Percentiles rank a stretch among this genome's conserved stretches.
Conservation (phyloP, 2,113 vertebrate genomes). For the Girardinichthys multiradiatus region DNA sequence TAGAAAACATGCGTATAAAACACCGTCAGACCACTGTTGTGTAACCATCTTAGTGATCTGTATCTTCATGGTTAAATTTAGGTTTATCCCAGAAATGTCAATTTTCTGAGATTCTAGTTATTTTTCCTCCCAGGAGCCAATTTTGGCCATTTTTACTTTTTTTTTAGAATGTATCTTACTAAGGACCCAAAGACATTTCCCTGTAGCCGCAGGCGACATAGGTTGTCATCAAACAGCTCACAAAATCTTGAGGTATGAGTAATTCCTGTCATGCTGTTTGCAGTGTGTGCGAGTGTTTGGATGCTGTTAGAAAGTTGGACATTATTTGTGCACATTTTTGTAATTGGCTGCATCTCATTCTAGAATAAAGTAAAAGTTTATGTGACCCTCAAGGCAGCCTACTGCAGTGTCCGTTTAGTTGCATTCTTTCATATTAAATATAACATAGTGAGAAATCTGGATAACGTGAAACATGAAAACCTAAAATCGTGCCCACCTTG, state of each 20-base stretch:
- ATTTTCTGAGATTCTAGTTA: not conserved
- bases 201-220: not conserved
- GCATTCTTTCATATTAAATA: slow-evolving; percentile 1
- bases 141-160: slow-evolving; percentile 5
- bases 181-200: not conserved
- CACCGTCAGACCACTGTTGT: not conserved
- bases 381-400: not conserved
- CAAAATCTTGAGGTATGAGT: not conserved
- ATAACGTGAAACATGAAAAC: slow-evolving; percentile 11
- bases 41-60: not conserved
- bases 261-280: not conserved
- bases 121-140: not conserved
- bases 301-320: not conserved
- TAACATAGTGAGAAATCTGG: not conserved
- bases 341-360: not conserved
- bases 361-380: not conserved
- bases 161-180: slow-evolving; percentile 22
- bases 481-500: slow-evolving; percentile 49
- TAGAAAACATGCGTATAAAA: not conserved
- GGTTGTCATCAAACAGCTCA: slow-evolving; percentile 18
- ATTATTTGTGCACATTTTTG: not conserved
- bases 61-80: slow-evolving; percentile 2
- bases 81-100: slow-evolving; percentile 3
- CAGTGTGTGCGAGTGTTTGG: not conserved
- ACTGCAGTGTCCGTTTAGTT: not conserved